Evolutionary conservation across 2,113 vertebrate genomes (phyloP).

Genomic region (Onychostoma macrolepis): DNA sequence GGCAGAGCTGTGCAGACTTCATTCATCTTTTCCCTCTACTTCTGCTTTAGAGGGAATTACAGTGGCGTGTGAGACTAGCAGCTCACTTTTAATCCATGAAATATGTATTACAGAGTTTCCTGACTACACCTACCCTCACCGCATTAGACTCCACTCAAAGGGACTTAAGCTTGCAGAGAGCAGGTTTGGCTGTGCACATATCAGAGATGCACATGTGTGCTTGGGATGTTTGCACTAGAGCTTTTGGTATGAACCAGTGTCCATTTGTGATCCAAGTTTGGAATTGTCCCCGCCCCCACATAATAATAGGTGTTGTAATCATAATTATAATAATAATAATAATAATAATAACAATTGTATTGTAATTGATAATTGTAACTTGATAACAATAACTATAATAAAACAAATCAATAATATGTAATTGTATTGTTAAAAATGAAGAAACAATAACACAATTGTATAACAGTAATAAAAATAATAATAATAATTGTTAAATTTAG

Average conservation of each 20-base stretch:
- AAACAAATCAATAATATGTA: too few species aligned
- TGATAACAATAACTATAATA: too few species aligned
- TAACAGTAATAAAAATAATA: too few species aligned
- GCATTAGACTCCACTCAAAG: constrained; percentile 26
- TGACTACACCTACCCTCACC: constrained; percentile 22
- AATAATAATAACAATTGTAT: too few species aligned
- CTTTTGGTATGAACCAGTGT: not conserved
- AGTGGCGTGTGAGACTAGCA: constrained; percentile 39
- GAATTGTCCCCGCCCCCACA: too few species aligned
- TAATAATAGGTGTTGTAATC: too few species aligned
- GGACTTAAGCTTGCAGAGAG: constrained; percentile 6
- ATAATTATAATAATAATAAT: too few species aligned
- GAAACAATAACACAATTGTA: too few species aligned
- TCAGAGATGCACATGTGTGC: not conserved
- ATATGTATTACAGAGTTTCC: constrained; percentile 45
- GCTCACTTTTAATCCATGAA: constrained; percentile 53
- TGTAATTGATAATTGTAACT: too few species aligned
- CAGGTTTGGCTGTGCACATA: not conserved
- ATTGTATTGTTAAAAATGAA: too few species aligned
- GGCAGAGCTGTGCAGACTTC: constrained; percentile 4
- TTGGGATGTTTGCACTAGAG: not conserved
- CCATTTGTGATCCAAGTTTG: not conserved
- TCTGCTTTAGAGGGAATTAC: constrained; percentile 52
- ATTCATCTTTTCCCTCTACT: constrained; percentile 4
- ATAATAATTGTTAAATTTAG: too few species aligned